Conservation (phyloP, 2,113 vertebrate species). For the Mustelus asterias region DNA sequence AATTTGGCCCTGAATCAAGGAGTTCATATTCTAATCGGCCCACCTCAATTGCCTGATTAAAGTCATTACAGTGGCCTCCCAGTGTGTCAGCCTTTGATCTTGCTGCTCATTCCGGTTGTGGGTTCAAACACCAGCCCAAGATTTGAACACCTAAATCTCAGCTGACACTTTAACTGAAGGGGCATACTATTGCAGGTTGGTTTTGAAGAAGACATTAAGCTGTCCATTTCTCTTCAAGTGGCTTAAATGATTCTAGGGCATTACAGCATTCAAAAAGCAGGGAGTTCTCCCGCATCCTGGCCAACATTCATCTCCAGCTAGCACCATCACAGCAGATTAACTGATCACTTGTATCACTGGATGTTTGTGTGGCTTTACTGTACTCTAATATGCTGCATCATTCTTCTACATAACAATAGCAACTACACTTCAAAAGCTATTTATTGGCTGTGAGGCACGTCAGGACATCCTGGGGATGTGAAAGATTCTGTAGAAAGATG, state of each 20-base stretch:
- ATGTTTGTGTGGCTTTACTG: not conserved
- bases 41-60: too few relatives aligned
- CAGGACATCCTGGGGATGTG: not conserved
- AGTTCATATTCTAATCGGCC: too few relatives aligned
- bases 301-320: not conserved
- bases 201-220: not conserved
- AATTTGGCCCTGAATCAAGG: too few relatives aligned
- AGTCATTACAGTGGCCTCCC: too few relatives aligned
- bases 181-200: not conserved
- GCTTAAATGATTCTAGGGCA: not conserved
- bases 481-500: not conserved
- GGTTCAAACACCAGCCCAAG: not conserved
- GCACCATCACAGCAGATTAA: too few relatives aligned
- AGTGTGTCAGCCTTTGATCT: not conserved
- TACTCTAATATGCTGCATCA: too few relatives aligned
- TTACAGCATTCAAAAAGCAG: not conserved
- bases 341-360: not conserved
- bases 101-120: not conserved
- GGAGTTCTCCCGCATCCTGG: not conserved
- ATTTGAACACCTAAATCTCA: not conserved
- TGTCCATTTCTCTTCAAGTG: not conserved
- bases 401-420: not conserved
- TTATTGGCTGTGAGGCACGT: not conserved
- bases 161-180: not conserved
- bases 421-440: not conserved